phyloP scores from a whole-genome alignment of 2,797 vertebrate species.

The Cottoperca gobio region DNA sequence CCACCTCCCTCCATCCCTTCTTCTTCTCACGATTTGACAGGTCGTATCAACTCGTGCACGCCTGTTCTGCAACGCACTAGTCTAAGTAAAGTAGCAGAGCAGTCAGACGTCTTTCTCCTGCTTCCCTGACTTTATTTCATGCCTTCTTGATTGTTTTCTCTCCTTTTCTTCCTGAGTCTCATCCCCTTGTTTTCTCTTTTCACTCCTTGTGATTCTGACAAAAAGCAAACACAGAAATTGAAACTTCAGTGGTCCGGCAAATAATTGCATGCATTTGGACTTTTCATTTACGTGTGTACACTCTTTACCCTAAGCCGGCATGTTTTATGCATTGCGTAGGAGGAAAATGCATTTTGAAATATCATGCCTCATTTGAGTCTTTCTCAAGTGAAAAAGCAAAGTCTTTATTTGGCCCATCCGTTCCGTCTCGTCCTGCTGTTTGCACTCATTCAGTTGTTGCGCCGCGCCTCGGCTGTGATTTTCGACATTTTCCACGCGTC shows the following conservation, averaged over 20 bases:
- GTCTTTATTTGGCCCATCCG: conserved; percentile 80
- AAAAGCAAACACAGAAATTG: conserved; percentile 78
- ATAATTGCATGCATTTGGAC: conserved; percentile 83
- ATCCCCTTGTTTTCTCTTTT: conserved; percentile 47
- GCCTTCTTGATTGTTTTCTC: conserved; percentile 57
- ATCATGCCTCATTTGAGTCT: conserved; percentile 84
- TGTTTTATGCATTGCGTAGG: conserved; percentile 81
- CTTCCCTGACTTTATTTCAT: conserved; percentile 70
- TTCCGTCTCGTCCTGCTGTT: conserved; percentile 73
- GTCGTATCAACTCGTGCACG: conserved; percentile 79
- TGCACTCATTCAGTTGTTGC: conserved; percentile 75
- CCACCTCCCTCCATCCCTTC: conserved; percentile 17
- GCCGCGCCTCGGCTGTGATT: conserved; percentile 65
- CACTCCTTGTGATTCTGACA: conserved; percentile 45
- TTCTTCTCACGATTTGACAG: conserved; percentile 82
- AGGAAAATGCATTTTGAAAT: conserved; percentile 72
- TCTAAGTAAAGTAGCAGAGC: conserved; percentile 72
- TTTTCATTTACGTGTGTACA: conserved; percentile 74
- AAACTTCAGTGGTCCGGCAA: conserved; percentile 85
- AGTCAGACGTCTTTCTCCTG: conserved; percentile 68
- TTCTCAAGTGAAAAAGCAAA: conserved; percentile 77
- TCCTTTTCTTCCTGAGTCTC: background rate
- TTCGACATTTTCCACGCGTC: conserved; percentile 68
- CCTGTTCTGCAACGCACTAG: conserved; percentile 75
- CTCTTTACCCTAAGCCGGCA: conserved; percentile 76